Evolutionary conservation across 2,797 vertebrate genomes (phyloP).

Genomic region (Pseudochirops corinnae): DNA sequence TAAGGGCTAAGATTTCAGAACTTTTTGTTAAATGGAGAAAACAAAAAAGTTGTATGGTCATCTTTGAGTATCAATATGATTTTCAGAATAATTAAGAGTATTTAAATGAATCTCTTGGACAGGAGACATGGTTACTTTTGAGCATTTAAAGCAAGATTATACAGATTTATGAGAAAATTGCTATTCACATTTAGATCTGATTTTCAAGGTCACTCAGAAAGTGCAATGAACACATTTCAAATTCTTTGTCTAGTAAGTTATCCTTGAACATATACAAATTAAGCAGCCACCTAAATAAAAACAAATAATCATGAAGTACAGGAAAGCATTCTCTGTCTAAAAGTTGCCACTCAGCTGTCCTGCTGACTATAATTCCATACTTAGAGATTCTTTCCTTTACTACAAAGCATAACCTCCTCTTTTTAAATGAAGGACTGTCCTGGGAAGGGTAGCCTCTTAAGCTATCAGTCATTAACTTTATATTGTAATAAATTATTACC

Average conservation of each 20-base stretch:
- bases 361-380: not conserved
- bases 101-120: not conserved
- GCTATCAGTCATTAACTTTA: not conserved
- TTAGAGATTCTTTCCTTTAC: conserved; percentile 1
- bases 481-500: not conserved
- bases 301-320: not conserved
- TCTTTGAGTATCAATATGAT: not conserved
- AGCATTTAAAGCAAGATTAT: not conserved
- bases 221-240: not conserved
- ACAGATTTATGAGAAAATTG: not conserved
- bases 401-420: not conserved
- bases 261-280: not conserved
- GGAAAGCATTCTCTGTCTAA: not conserved
- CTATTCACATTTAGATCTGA: not conserved
- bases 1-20: not conserved
- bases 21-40: not conserved
- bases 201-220: not conserved
- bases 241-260: not conserved
- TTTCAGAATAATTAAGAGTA: not conserved
- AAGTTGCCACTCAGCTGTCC: not conserved
- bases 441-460: not conserved
- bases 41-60: not conserved
- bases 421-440: not conserved
- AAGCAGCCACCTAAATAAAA: not conserved
- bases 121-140: not conserved